phyloP scores from a whole-genome alignment of 2,888 invertebrate species.

The Ormyrus nitidulus region DNA sequence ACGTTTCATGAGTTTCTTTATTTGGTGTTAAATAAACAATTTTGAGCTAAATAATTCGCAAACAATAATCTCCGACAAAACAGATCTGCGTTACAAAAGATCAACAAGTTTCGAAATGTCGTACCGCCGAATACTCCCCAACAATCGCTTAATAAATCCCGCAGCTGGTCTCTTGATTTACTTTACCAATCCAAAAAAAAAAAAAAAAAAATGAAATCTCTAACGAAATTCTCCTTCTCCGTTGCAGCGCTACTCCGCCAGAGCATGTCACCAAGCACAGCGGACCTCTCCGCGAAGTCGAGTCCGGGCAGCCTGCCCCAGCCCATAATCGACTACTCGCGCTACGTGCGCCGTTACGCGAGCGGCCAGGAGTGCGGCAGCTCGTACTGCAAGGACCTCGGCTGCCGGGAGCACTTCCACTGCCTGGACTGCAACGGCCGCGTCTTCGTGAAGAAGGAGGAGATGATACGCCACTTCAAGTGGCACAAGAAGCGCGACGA shows the following conservation, averaged over 20 bases:
- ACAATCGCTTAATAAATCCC: no score
- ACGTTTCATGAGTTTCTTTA: no score
- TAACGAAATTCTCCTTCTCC: slow-evolving; percentile 39
- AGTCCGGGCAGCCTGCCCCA: slow-evolving; percentile 67
- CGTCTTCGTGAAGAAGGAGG: slow-evolving; percentile 98
- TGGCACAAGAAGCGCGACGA: slow-evolving; percentile 99
- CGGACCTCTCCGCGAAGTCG: slow-evolving; percentile 53
- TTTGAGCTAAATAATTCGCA: no score
- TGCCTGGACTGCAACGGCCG: slow-evolving; percentile 88
- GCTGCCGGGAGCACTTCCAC: slow-evolving; percentile 96
- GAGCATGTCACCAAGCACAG: slow-evolving; percentile 75
- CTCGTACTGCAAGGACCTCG: slow-evolving; percentile 90
- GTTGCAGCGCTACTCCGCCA: slow-evolving; percentile 78
- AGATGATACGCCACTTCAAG: slow-evolving; percentile 98
- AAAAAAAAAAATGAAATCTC: no score
- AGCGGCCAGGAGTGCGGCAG: slow-evolving; percentile 90
- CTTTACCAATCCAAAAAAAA: no score
- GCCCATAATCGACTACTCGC: slow-evolving; percentile 89
- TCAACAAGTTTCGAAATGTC: no score
- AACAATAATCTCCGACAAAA: no score
- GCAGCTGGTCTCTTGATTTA: no score
- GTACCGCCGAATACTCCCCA: no score
- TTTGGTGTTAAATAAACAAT: no score
- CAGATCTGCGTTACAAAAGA: no score
- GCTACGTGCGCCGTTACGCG: slow-evolving; percentile 90